Conservation (phyloP, 2,113 vertebrate genomes). For the Acanthisitta chloris region DNA sequence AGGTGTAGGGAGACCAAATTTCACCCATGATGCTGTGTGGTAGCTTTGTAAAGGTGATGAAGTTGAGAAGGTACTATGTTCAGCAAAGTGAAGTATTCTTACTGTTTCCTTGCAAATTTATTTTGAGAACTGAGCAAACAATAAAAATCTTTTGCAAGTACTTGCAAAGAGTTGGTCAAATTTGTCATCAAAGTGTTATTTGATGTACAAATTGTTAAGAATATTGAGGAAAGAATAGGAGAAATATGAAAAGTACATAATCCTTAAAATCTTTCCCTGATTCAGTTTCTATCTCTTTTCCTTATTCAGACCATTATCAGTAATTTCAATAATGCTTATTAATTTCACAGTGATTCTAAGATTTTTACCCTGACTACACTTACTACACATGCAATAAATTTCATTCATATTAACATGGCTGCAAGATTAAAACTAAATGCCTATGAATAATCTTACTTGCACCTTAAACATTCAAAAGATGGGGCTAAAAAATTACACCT, state of each 20-base stretch:
- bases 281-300: not conserved
- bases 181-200: not conserved
- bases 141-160: not conserved
- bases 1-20: not conserved
- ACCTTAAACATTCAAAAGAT: not conserved
- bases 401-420: not conserved
- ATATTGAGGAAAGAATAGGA: not conserved
- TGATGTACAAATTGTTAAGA: not conserved
- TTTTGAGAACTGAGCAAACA: not conserved
- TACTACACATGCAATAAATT: not conserved
- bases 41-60: not conserved
- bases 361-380: not conserved
- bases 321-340: not conserved
- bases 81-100: not conserved
- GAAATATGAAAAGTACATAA: not conserved
- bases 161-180: not conserved
- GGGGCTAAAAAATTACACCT: not conserved
- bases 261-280: not conserved
- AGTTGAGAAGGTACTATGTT: not conserved
- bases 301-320: not conserved
- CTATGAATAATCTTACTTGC: not conserved
- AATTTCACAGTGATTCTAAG: not conserved
- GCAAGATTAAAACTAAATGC: not conserved
- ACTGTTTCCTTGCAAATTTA: not conserved
- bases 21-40: not conserved